These are phyloP conservation scores for Australoheros facetus DNA, from an alignment of 2,797 vertebrate genomes.

Conservation along the genomic window DNA sequence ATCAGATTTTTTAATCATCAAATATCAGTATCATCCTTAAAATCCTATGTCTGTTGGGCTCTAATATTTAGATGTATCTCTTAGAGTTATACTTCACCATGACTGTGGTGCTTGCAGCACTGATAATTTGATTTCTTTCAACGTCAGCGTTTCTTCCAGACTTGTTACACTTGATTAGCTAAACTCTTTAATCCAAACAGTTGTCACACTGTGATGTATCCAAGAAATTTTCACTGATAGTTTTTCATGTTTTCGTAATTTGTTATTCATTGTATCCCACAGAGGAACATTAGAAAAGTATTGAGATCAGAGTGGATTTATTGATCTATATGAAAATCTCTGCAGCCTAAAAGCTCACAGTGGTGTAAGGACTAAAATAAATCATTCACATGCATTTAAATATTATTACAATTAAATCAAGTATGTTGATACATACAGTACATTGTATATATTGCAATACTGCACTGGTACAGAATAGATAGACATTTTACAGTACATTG, in stretches of 20 bases:
- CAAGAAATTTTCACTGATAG: too few species aligned
- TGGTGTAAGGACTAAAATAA: not conserved
- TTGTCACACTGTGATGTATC: too few species aligned
- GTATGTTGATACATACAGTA: not conserved
- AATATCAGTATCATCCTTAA: not conserved
- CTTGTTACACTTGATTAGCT: too few species aligned
- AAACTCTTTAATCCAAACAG: too few species aligned
- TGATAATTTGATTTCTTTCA: not conserved
- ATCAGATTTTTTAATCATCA: not conserved
- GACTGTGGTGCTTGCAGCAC: not conserved
- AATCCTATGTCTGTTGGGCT: not conserved
- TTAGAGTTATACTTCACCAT: not conserved
- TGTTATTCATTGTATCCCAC: not conserved
- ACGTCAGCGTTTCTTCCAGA: not conserved
- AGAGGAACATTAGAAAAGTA: not conserved
- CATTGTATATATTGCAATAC: not conserved
- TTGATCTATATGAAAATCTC: not conserved
- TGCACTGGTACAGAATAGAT: not conserved
- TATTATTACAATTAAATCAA: not conserved
- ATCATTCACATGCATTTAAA: not conserved
- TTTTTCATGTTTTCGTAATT: too few species aligned
- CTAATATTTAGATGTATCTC: not conserved
- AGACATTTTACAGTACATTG: not conserved
- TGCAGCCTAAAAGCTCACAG: not conserved
- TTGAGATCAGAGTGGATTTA: not conserved